Evolutionary conservation across 1,140 invertebrate genomes (phyloP).

Genomic region (Drosophila mayri): DNA sequence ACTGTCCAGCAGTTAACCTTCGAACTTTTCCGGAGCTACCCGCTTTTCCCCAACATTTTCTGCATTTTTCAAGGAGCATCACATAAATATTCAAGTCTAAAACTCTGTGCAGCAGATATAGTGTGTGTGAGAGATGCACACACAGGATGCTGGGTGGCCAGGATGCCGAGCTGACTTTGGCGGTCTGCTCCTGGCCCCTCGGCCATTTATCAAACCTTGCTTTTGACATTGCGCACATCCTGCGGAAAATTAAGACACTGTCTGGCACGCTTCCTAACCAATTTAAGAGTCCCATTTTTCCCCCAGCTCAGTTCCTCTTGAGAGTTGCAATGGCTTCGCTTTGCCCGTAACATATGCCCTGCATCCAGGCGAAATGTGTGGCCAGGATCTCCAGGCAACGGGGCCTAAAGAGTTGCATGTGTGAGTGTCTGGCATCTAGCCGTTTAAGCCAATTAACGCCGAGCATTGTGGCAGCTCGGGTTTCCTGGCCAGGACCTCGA

Average conservation of each 20-base stretch:
- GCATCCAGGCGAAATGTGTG: conserved; percentile 29
- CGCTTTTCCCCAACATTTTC: conserved; percentile 8
- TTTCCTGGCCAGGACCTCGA: conserved; percentile 8
- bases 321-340: conserved; percentile 21
- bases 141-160: conserved; percentile 12
- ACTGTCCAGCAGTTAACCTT: conserved; percentile 52
- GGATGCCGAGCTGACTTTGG: conserved; percentile 37
- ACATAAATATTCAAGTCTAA: conserved; percentile 72
- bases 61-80: conserved; percentile 61
- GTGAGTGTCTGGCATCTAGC: conserved; percentile 31
- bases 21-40: conserved; percentile 30
- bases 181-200: conserved; percentile 24
- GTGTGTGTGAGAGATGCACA: background rate
- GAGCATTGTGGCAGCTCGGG: conserved; percentile 40
- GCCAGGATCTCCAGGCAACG: conserved; percentile 3
- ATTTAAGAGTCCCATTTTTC: conserved; percentile 72
- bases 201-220: conserved; percentile 77
- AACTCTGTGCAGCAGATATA: conserved; percentile 34
- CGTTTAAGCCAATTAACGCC: conserved; percentile 64
- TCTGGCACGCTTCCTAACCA: conserved; percentile 74
- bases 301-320: conserved; percentile 1
- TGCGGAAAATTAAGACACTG: conserved; percentile 81
- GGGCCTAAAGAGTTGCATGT: conserved; percentile 5
- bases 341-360: conserved; percentile 36
- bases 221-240: conserved; percentile 80